Percentiles rank a stretch among this genome's conserved stretches.
These are phyloP conservation scores for Ophonus ardosiacus DNA, from an alignment of 2,888 invertebrate genomes.

Conservation along the genomic window DNA sequence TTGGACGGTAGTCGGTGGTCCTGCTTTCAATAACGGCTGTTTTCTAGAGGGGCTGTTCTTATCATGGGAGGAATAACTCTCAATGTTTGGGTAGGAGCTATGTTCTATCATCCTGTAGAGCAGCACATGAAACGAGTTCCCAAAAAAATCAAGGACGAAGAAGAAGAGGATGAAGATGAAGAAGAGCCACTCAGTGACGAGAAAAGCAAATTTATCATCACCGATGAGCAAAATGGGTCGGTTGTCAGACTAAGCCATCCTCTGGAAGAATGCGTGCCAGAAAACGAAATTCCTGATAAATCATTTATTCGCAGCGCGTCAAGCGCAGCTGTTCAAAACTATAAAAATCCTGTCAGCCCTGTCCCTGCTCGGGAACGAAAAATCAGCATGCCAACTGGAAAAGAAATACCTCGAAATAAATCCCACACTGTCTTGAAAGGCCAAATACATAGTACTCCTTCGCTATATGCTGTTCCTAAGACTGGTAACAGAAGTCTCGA, in stretches of 20 bases:
- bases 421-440: constrained; percentile 72
- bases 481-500: constrained; percentile 71
- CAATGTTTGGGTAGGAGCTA: constrained; percentile 90
- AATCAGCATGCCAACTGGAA: constrained; percentile 80
- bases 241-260: constrained; percentile 10
- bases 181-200: constrained; percentile 69
- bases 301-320: constrained; percentile 84
- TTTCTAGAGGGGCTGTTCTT: constrained; percentile 84
- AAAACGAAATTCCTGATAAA: constrained; percentile 69
- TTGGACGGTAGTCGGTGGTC: constrained; percentile 66
- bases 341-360: constrained; percentile 73
- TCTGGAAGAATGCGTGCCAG: constrained; percentile 71
- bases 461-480: constrained; percentile 85
- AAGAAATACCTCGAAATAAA: constrained; percentile 72
- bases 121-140: constrained; percentile 86
- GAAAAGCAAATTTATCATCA: constrained; percentile 73
- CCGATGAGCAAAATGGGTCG: constrained; percentile 72
- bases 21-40: constrained; percentile 70
- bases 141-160: constrained; percentile 71
- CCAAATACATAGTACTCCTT: constrained; percentile 82
- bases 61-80: constrained; percentile 89
- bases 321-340: constrained; percentile 82
- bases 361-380: constrained; percentile 78
- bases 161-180: constrained; percentile 71
- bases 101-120: constrained; percentile 91